A percentile compares a stretch with the other conserved stretches of the same genome.
Conservation (phyloP, 2,888 invertebrate species). For the Subacronicta megacephala region DNA sequence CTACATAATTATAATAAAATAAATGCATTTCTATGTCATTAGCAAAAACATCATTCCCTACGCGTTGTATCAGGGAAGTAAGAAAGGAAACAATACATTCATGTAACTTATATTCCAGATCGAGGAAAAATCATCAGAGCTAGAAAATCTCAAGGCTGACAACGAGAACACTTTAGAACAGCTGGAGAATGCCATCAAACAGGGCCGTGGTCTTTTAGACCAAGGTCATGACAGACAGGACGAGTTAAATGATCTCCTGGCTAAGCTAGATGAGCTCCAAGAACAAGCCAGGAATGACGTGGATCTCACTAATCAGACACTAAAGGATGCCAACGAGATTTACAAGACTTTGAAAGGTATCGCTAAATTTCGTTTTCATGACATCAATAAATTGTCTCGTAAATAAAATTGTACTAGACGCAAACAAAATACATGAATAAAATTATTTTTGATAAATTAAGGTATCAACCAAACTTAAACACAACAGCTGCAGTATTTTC, state of each 20-base stretch:
- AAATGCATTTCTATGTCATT: too few relatives aligned
- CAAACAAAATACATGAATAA: too few relatives aligned
- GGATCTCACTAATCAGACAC: conserved; percentile 91
- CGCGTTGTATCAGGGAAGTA: too few relatives aligned
- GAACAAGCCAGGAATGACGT: conserved; percentile 95
- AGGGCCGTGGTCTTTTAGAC: conserved; percentile 92
- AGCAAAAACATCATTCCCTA: too few relatives aligned
- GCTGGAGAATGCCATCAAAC: conserved; percentile 91
- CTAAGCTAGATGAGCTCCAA: conserved; percentile 93
- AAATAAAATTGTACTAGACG: too few relatives aligned
- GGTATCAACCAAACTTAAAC: too few relatives aligned
- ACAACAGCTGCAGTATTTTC: too few relatives aligned
- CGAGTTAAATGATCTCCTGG: conserved; percentile 93
- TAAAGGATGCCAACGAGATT: conserved; percentile 77
- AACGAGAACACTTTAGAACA: conserved; percentile 90
- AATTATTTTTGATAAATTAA: too few relatives aligned
- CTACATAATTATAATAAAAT: too few relatives aligned
- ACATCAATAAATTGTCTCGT: too few relatives aligned
- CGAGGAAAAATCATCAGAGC: conserved; percentile 81
- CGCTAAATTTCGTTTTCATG: neutral
- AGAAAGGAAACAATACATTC: too few relatives aligned
- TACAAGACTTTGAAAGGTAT: conserved; percentile 69
- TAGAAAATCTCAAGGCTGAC: conserved; percentile 86
- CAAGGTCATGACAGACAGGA: conserved; percentile 91
- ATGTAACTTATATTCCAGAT: conserved; percentile 79